These are phyloP conservation scores for Nebria salina DNA, from an alignment of 2,888 invertebrate species.

Conservation along the genomic window DNA sequence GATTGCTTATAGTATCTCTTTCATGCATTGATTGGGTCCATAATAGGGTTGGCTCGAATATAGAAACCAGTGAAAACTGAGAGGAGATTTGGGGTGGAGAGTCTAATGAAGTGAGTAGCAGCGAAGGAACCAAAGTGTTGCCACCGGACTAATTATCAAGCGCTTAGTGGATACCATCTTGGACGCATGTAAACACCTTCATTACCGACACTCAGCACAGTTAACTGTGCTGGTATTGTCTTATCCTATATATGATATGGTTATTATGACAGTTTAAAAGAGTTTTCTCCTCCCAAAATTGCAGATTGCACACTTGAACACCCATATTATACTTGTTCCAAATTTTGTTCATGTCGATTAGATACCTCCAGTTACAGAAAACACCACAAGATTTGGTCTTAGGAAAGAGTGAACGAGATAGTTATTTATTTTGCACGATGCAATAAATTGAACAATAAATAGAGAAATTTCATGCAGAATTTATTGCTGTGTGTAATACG, in stretches of 20 bases:
- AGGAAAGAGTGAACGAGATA: too few species aligned
- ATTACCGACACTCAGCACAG: conserved; percentile 13
- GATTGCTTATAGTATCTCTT: neutral
- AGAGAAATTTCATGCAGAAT: too few species aligned
- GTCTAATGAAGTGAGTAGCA: conserved; percentile 39
- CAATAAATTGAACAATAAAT: too few species aligned
- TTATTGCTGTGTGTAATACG: too few species aligned
- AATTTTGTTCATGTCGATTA: too few species aligned
- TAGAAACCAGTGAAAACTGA: neutral
- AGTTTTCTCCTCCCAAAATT: too few species aligned
- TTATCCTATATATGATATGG: neutral
- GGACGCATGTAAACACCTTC: conserved; percentile 45
- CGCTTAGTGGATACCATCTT: conserved; percentile 32
- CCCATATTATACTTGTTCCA: too few species aligned
- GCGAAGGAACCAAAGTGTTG: conserved; percentile 15
- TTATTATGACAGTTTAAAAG: neutral
- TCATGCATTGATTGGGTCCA: neutral
- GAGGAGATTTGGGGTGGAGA: conserved; percentile 16
- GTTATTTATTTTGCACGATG: too few species aligned
- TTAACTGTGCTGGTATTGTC: neutral
- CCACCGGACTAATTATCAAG: conserved; percentile 42
- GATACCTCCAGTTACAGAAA: too few species aligned
- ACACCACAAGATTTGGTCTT: too few species aligned
- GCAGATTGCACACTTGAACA: too few species aligned
- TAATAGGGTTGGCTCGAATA: neutral